A percentile compares a stretch with the other conserved stretches of the same genome.
Evolutionary conservation across 2,113 vertebrate genomes (phyloP).

Genomic region (Odontophorus gujanensis): DNA sequence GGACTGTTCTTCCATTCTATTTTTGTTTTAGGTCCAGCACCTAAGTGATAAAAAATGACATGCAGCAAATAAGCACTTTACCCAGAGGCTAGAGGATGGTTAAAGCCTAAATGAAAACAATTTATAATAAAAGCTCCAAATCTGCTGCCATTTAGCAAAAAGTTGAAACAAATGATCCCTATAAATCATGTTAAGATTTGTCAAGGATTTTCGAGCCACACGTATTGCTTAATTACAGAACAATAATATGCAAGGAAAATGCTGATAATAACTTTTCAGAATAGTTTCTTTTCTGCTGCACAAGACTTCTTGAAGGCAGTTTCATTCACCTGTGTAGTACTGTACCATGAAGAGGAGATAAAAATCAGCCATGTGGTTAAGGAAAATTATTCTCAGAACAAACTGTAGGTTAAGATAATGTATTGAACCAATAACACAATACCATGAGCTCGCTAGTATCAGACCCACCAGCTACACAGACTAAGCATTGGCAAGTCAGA

Average conservation of each 20-base stretch:
- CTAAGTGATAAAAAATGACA: conserved; percentile 68
- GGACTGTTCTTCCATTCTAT: conserved; percentile 2
- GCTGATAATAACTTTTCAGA: neutral
- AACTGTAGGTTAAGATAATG: conserved; percentile 1
- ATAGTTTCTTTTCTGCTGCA: neutral
- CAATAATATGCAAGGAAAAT: conserved; percentile 15
- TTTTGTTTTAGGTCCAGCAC: conserved; percentile 51
- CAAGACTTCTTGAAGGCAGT: neutral
- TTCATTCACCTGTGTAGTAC: neutral
- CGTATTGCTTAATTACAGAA: conserved; percentile 23
- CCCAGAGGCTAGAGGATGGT: conserved; percentile 48
- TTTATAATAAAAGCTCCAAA: conserved; percentile 72
- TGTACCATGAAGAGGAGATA: neutral
- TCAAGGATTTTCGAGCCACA: conserved; percentile 1
- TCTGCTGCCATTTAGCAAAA: conserved; percentile 65
- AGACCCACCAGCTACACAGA: neutral
- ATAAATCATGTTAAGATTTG: conserved; percentile 67
- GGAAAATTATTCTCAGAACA: neutral
- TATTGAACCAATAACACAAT: neutral
- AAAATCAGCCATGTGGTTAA: conserved; percentile 15
- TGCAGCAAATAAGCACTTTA: conserved; percentile 57
- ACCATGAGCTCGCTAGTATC: neutral
- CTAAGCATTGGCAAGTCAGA: neutral
- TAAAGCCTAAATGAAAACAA: conserved; percentile 74
- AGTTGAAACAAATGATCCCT: conserved; percentile 64